Percentiles rank a stretch among this genome's conserved stretches.
These are phyloP conservation scores for Pyrocoelia pectoralis DNA, from an alignment of 2,888 invertebrate species.

Conservation along the genomic window DNA sequence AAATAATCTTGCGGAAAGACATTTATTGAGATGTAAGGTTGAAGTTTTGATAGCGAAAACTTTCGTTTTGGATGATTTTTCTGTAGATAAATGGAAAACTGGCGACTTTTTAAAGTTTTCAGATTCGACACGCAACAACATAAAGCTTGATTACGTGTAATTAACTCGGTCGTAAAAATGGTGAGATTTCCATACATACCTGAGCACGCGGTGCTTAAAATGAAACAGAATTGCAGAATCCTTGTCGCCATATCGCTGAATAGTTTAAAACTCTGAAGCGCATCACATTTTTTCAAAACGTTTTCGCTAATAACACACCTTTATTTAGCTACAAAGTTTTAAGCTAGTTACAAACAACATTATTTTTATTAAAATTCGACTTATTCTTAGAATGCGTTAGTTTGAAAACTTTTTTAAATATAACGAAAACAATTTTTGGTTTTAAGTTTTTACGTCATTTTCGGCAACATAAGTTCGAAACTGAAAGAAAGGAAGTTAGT, in stretches of 20 bases:
- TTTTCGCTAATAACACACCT: constrained; percentile 19
- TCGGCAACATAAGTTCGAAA: constrained; percentile 13
- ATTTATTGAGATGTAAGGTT: constrained; percentile 27
- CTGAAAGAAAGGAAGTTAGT: constrained; percentile 20
- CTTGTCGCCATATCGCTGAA: constrained; percentile 40
- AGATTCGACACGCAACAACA: constrained; percentile 27
- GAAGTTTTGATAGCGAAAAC: constrained; percentile 13
- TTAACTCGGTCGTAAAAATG: constrained; percentile 6
- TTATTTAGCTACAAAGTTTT: constrained; percentile 15
- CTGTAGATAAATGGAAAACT: too few relatives aligned
- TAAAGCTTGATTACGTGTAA: constrained; percentile 15
- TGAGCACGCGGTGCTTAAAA: constrained; percentile 40
- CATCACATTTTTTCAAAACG: constrained; percentile 39
- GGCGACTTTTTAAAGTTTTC: constrained; percentile 2
- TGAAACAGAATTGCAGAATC: constrained; percentile 41
- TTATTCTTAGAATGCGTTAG: neutral
- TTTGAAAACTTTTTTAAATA: constrained; percentile 4
- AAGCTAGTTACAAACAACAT: constrained; percentile 19
- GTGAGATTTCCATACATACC: constrained; percentile 28
- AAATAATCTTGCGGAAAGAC: constrained; percentile 29
- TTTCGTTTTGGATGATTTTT: neutral
- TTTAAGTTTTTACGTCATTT: constrained; percentile 27
- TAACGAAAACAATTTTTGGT: constrained; percentile 8
- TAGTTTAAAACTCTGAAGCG: constrained; percentile 34
- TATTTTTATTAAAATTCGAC: neutral